These are phyloP conservation scores for Cinclus cinclus DNA, from an alignment of 2,113 vertebrate genomes.

Conservation along the genomic window DNA sequence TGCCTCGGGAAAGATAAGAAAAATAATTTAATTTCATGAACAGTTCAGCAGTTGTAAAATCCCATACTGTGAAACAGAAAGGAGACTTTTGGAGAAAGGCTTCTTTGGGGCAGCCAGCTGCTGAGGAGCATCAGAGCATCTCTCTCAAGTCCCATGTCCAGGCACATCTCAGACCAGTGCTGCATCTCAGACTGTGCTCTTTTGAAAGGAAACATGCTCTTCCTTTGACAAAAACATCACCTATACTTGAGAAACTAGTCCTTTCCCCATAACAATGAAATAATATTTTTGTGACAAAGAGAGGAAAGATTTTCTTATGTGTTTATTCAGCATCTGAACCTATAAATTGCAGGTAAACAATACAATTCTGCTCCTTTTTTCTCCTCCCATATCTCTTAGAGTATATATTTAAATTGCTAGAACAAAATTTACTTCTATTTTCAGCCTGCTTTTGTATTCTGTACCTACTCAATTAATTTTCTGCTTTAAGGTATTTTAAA, in stretches of 20 bases:
- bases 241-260: not conserved
- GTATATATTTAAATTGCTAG: not conserved
- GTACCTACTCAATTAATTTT: conserved; percentile 25
- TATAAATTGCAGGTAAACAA: not conserved
- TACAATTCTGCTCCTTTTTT: not conserved
- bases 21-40: conserved; percentile 56
- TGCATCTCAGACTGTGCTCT: not conserved
- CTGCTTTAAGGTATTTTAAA: conserved; percentile 41
- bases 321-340: not conserved
- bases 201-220: not conserved
- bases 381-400: not conserved
- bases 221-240: not conserved
- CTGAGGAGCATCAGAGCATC: not conserved
- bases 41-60: conserved; percentile 19
- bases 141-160: not conserved
- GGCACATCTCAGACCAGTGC: not conserved
- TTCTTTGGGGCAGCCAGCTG: not conserved
- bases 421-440: not conserved
- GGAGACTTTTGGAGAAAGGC: not conserved
- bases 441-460: not conserved
- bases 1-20: conserved; percentile 34
- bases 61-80: not conserved
- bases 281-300: not conserved
- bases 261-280: not conserved
- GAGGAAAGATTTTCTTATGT: not conserved